These are phyloP conservation scores for Dendrocincla fuliginosa DNA, from an alignment of 2,797 vertebrate genomes.

Conservation along the genomic window DNA sequence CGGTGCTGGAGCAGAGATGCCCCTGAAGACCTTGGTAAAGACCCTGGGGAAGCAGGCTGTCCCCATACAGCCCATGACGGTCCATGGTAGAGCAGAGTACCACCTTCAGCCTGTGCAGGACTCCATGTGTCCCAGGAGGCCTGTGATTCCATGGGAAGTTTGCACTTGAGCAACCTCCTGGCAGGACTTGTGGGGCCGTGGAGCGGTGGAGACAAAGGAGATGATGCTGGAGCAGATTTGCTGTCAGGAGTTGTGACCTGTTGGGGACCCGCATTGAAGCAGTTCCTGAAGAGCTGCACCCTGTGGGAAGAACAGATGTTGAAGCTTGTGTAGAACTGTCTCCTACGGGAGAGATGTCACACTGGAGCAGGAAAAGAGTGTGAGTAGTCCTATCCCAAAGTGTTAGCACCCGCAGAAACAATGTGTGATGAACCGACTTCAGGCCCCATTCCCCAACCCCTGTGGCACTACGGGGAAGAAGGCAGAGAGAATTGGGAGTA, in stretches of 20 bases:
- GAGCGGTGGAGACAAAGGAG: neutral
- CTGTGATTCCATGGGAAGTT: neutral
- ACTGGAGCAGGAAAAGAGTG: neutral
- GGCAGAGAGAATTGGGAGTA: neutral
- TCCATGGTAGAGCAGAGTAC: neutral
- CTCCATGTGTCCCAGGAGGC: neutral
- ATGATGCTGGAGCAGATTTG: neutral
- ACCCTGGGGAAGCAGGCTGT: neutral
- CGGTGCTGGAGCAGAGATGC: neutral
- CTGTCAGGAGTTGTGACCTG: neutral
- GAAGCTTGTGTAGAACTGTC: neutral
- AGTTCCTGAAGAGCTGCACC: neutral
- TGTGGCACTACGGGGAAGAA: rapidly evolving
- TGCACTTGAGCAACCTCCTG: neutral
- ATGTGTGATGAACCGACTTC: neutral
- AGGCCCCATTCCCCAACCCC: rapidly evolving
- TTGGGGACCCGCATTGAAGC: neutral
- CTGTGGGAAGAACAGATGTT: rapidly evolving
- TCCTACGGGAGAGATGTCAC: neutral
- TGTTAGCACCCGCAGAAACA: neutral
- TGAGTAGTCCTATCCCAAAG: neutral
- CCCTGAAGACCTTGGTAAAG: neutral
- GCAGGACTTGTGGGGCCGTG: neutral
- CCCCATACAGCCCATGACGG: neutral
- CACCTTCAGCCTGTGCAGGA: neutral